Base-by-base conservation (phyloP, 2,797 vertebrate species). In the Erithacus rubecula region DNA sequence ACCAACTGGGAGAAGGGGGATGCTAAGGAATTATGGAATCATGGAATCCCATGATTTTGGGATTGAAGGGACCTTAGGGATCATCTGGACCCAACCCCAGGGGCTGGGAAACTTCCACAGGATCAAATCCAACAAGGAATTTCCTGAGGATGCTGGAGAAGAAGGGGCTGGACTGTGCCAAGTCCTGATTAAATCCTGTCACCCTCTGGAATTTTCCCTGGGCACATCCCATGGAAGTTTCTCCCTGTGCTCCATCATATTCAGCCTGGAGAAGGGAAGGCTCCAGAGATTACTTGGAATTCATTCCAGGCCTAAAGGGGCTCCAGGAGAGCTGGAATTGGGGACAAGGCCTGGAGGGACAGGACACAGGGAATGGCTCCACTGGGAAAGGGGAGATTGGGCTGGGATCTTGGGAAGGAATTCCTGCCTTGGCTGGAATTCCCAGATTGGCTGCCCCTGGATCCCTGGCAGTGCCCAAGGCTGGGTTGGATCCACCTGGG, bases 151-250 rank as follows among this genome's bases (percentile, higher is more conserved):
- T 13, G 12, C 22, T 4, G 17, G 20, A 55, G 59, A 7, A 41
- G 17, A 37, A 36, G 21, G 12, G 3, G 2, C 24, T 2, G 1
- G 6, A 6, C 12, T 13, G 29, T 17, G 11, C 51, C 0, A 0
- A 71, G 10, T 30, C 24, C 27, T 4, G 15, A 26, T 22, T 8
- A 32, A 34, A 46, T 23, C 65, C 37, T 18, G 6, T 3, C 52
- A 62, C 30, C 27, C 29, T 47, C 36, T 7, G 44, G 34, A 27
- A 52, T 65, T 64, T 64, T 37, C 34, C 9, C 69, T 8, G 18
- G 51, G 18, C 6, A 5, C 16, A 32, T 15, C 49, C 32, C 37
- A 8, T 3, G 43, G 46, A 41, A 37, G 9, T 39, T 78, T 34
- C 15, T 63, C 20, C 65, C 39, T 2, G 3, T 12, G 37, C 21